A percentile compares a stretch with the other conserved stretches of the same genome.
phyloP scores from a whole-genome alignment of 2,113 vertebrate genomes.

The Thermophis baileyi region DNA sequence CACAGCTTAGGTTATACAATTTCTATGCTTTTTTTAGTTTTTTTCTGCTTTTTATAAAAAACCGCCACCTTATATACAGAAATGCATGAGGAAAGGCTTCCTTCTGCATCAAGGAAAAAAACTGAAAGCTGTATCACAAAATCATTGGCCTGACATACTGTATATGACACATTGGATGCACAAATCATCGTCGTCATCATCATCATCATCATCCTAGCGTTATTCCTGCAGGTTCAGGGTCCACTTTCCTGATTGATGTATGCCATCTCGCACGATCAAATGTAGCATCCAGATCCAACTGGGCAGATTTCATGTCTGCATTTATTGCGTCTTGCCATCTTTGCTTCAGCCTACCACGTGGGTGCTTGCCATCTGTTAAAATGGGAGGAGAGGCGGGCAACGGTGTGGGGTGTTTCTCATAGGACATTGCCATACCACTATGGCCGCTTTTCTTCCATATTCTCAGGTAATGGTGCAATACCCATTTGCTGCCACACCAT shows the following conservation, averaged over 20 bases:
- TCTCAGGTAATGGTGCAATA: not conserved
- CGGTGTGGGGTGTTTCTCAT: not conserved
- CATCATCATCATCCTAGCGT: too few species aligned
- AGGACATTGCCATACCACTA: not conserved
- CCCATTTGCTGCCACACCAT: not conserved
- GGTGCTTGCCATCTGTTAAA: not conserved
- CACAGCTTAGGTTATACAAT: not conserved
- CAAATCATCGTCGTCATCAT: not conserved
- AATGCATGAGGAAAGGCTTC: not conserved
- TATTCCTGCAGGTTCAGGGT: too few species aligned
- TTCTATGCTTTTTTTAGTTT: not conserved
- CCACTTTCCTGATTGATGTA: not conserved
- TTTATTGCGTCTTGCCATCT: not conserved
- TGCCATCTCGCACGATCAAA: not conserved
- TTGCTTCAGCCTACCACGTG: not conserved
- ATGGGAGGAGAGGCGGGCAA: not conserved
- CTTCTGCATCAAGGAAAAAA: not conserved
- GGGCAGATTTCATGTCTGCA: not conserved
- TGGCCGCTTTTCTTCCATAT: not conserved
- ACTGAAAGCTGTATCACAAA: not conserved
- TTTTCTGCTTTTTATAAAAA: slow-evolving; percentile 6
- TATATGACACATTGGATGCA: not conserved
- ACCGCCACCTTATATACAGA: not conserved
- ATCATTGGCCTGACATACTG: slow-evolving; percentile 11
- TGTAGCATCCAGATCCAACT: not conserved